These are phyloP conservation scores for Erebia epiphron DNA, from an alignment of 2,888 invertebrate species.

Conservation along the genomic window DNA sequence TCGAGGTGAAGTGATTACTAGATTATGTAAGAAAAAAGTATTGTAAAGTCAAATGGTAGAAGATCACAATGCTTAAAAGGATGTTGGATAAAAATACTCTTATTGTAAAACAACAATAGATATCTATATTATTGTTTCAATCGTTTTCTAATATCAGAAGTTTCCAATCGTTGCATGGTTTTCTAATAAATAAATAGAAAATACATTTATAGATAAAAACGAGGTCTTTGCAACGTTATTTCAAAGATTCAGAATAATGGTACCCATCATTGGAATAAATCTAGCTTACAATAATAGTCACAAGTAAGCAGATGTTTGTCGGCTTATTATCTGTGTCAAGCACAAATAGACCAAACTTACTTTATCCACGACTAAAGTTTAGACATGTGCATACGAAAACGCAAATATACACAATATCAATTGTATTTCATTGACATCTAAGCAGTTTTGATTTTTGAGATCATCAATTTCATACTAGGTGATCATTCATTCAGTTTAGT, in stretches of 20 bases:
- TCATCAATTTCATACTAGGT: too few relatives aligned
- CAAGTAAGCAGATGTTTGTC: constrained; percentile 29
- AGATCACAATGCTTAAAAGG: neutral
- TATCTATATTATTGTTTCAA: neutral
- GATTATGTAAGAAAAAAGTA: neutral
- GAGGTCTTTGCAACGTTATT: constrained; percentile 25
- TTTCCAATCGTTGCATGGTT: neutral
- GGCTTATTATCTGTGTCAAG: constrained; percentile 33
- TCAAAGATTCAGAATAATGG: constrained; percentile 31
- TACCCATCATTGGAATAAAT: constrained; percentile 36
- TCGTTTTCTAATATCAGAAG: neutral
- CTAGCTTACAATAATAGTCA: constrained; percentile 37
- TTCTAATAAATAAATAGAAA: constrained; percentile 4
- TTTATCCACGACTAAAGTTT: constrained; percentile 26
- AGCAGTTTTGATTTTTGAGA: too few relatives aligned
- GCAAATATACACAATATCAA: too few relatives aligned
- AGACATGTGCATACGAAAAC: neutral
- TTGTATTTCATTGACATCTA: too few relatives aligned
- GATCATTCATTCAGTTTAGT: too few relatives aligned
- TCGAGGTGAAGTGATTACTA: too few relatives aligned
- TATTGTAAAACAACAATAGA: neutral
- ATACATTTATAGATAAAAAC: constrained; percentile 16
- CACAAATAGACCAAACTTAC: constrained; percentile 34
- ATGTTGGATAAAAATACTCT: neutral
- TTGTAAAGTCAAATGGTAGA: neutral